Evolutionary conservation across 1,140 invertebrate species (phyloP).

Genomic region (Oryzaephilus surinamensis): DNA sequence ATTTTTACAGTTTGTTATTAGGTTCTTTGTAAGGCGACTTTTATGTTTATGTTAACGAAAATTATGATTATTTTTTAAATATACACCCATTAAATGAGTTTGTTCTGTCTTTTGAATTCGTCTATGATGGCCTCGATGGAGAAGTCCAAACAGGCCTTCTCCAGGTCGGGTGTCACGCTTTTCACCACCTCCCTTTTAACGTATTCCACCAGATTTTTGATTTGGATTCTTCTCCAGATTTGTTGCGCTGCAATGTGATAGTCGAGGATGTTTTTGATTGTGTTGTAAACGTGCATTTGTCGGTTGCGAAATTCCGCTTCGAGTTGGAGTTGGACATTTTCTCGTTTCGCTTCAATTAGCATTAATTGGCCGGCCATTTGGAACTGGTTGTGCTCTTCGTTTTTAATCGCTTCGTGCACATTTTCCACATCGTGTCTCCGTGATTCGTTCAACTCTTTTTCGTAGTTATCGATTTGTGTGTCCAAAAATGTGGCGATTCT

Average conservation of each 20-base stretch:
- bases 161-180: slow-evolving; percentile 80
- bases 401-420: slow-evolving; percentile 51
- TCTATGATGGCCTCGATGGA: slow-evolving; percentile 64
- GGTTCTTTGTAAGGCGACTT: too few relatives aligned
- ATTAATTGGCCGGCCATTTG: slow-evolving; percentile 61
- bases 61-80: too few relatives aligned
- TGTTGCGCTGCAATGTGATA: slow-evolving; percentile 51
- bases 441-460: slow-evolving; percentile 13
- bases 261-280: slow-evolving; percentile 75
- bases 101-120: slow-evolving; percentile 12
- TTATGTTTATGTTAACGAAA: too few relatives aligned
- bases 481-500: slow-evolving; percentile 48
- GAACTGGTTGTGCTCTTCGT: slow-evolving; percentile 63
- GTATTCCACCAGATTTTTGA: slow-evolving; percentile 90
- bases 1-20: too few relatives aligned
- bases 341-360: slow-evolving; percentile 74
- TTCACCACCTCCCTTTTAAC: slow-evolving; percentile 72
- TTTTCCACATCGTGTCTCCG: background rate
- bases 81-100: too few relatives aligned
- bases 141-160: slow-evolving; percentile 72
- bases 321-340: slow-evolving; percentile 81
- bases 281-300: slow-evolving; percentile 56
- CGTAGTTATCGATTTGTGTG: slow-evolving; percentile 56
- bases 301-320: slow-evolving; percentile 82
- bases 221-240: slow-evolving; percentile 62